Evolutionary conservation across 92 coral and sea anemone genomes (phyloP).

Genomic region (Bergia sp.): DNA sequence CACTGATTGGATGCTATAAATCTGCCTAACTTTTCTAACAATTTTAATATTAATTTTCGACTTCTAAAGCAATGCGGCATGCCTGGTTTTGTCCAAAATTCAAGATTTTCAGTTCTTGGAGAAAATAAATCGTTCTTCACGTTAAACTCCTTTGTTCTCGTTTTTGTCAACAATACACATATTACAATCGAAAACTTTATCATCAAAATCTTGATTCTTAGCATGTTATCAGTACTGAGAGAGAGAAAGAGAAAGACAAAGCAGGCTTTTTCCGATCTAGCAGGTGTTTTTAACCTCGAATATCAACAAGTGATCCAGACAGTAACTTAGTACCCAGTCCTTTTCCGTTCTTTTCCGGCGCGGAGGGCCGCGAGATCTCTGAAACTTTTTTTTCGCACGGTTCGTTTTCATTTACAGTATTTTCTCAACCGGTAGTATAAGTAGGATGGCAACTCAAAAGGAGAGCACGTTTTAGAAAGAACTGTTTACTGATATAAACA

Average conservation of each 20-base stretch:
- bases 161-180: too few relatives aligned
- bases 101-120: neutral
- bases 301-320: neutral
- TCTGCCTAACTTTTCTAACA: neutral
- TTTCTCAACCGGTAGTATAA: too few relatives aligned
- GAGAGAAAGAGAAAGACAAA: neutral
- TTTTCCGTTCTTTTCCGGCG: neutral
- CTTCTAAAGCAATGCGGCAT: neutral
- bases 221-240: neutral
- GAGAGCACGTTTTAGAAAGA: too few relatives aligned
- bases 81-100: neutral
- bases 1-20: slow-evolving; percentile 9
- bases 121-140: too few relatives aligned
- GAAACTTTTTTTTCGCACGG: too few relatives aligned
- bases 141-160: too few relatives aligned
- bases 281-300: neutral
- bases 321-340: neutral
- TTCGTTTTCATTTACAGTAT: too few relatives aligned
- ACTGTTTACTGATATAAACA: too few relatives aligned
- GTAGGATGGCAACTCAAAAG: too few relatives aligned
- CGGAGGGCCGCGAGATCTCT: too few relatives aligned
- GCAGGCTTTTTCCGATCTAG: neutral
- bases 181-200: neutral
- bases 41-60: slow-evolving; percentile 14
- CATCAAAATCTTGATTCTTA: neutral